phyloP scores from a whole-genome alignment of 2,888 invertebrate species.

The Drepana falcataria region DNA sequence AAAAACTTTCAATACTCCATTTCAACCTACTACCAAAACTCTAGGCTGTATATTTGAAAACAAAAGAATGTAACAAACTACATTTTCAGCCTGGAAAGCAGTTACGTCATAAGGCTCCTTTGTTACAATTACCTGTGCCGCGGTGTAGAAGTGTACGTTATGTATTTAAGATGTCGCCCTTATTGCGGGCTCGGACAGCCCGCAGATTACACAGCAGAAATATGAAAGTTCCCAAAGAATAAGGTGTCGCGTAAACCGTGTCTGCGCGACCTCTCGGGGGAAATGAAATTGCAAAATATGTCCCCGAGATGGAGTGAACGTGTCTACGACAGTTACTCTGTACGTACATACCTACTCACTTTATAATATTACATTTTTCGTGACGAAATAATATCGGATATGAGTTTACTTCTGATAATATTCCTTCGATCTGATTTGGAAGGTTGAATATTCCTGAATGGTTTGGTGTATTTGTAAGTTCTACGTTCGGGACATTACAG shows the following conservation, averaged over 20 bases:
- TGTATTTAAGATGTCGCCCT: constrained; percentile 23
- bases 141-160: constrained; percentile 6
- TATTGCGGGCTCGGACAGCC: constrained; percentile 31
- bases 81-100: background rate
- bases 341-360: constrained; percentile 5
- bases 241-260: constrained; percentile 53
- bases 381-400: constrained; percentile 12
- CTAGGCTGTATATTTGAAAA: too few species aligned
- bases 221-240: constrained; percentile 57
- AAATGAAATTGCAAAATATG: constrained; percentile 74
- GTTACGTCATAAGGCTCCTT: background rate
- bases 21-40: too few species aligned
- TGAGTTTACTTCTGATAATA: constrained; percentile 2
- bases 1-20: too few species aligned
- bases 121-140: background rate
- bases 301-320: constrained; percentile 45
- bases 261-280: constrained; percentile 43
- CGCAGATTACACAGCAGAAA: constrained; percentile 50
- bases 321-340: constrained; percentile 33
- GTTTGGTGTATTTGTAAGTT: too few species aligned
- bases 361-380: constrained; percentile 20
- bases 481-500: too few species aligned
- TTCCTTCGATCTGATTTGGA: background rate
- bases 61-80: too few species aligned
- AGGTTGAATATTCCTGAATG: background rate